phyloP scores from a whole-genome alignment of 2,797 vertebrate species.

The Chloroceryle inda region DNA sequence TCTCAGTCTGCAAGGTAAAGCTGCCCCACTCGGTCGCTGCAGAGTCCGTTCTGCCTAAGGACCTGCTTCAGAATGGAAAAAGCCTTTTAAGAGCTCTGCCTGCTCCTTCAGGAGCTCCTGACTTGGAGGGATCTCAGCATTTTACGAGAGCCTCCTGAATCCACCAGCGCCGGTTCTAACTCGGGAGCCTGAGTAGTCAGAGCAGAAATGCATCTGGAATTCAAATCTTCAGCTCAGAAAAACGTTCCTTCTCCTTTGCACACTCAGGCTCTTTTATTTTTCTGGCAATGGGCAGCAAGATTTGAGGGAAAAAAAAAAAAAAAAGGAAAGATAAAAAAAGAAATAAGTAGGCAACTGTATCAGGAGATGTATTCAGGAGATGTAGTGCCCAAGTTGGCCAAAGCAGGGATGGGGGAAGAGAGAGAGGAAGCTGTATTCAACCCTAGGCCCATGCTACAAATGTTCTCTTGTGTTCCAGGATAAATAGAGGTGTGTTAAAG shows the following conservation, averaged over 20 bases:
- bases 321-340: not conserved
- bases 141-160: not conserved
- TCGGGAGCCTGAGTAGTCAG: not conserved
- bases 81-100: not conserved
- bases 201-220: constrained; percentile 65
- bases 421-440: constrained; percentile 65
- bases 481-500: constrained; percentile 72
- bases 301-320: not conserved
- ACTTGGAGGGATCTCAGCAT: not conserved
- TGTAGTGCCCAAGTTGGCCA: constrained; percentile 50
- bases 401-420: constrained; percentile 19
- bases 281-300: constrained; percentile 7
- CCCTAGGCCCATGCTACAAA: constrained; percentile 58
- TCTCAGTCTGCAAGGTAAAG: not conserved
- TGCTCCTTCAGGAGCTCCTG: constrained; percentile 3
- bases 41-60: not conserved
- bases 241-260: constrained; percentile 31
- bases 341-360: constrained; percentile 38
- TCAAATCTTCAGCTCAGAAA: constrained; percentile 52
- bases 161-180: not conserved
- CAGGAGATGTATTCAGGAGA: constrained; percentile 70
- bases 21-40: not conserved
- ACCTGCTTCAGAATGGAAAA: not conserved
- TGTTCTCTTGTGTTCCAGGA: constrained; percentile 70
- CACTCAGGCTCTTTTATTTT: constrained; percentile 31